A percentile compares a stretch with the other conserved stretches of the same genome.
Evolutionary conservation across 1,140 invertebrate genomes (phyloP).

Genomic region (Sesamia nonagrioides): DNA sequence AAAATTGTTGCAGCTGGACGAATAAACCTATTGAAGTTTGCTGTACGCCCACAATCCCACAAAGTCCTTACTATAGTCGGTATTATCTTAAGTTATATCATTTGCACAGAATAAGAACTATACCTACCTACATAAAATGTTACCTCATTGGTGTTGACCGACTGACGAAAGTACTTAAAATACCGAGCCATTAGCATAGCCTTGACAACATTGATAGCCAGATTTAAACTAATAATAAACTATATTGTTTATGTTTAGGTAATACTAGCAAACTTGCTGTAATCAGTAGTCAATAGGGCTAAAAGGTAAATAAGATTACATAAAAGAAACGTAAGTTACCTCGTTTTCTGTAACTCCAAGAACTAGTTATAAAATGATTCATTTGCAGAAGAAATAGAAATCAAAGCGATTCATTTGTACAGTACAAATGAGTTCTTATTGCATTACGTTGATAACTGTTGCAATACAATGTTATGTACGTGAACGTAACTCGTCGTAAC

Average conservation of each 20-base stretch:
- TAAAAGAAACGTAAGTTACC: slow-evolving; percentile 7
- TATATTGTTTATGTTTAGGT: neutral
- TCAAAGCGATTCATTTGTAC: slow-evolving; percentile 16
- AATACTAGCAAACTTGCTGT: neutral
- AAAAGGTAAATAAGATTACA: slow-evolving; percentile 8
- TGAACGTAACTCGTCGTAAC: slow-evolving; percentile 53
- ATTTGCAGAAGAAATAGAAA: slow-evolving; percentile 9
- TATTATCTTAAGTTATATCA: slow-evolving; percentile 40
- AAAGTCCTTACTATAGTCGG: slow-evolving; percentile 6
- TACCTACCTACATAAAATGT: slow-evolving; percentile 20
- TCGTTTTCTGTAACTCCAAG: neutral
- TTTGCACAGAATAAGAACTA: slow-evolving; percentile 19
- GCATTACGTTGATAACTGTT: slow-evolving; percentile 49
- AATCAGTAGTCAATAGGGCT: neutral
- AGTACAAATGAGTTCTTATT: slow-evolving; percentile 28
- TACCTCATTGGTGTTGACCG: slow-evolving; percentile 43
- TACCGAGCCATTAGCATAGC: slow-evolving; percentile 36
- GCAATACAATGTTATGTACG: slow-evolving; percentile 49
- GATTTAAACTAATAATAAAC: slow-evolving; percentile 16
- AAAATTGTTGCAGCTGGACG: neutral
- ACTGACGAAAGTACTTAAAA: slow-evolving; percentile 43
- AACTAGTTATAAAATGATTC: slow-evolving; percentile 16
- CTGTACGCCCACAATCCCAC: neutral
- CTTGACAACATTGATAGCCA: slow-evolving; percentile 40
- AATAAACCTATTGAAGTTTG: neutral